These are phyloP conservation scores for Stictocephala bisonia DNA, from an alignment of 2,888 invertebrate genomes.

Conservation along the genomic window DNA sequence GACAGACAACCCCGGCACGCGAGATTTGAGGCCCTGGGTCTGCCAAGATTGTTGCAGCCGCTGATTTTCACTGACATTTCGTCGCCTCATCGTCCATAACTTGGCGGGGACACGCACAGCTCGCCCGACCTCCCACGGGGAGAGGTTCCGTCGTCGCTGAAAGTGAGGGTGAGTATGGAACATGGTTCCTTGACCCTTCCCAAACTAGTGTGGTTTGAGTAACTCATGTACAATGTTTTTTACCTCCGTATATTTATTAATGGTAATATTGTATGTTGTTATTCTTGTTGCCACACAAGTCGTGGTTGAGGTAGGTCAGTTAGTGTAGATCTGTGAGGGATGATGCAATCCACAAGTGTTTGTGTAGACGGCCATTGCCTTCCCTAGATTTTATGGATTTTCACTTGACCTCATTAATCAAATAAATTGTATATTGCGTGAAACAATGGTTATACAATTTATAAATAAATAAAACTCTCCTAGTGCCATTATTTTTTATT, in stretches of 20 bases:
- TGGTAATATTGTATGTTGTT: background rate
- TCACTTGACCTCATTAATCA: no score
- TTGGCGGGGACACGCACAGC: no score
- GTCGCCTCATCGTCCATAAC: no score
- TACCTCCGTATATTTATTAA: background rate
- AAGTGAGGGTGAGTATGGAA: constrained; percentile 16
- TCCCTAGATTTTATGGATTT: constrained; percentile 37
- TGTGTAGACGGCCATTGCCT: constrained; percentile 33
- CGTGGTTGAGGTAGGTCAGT: background rate
- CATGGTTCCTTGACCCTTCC: constrained; percentile 33
- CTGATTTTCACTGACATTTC: no score
- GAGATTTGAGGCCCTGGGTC: background rate
- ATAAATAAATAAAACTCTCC: no score
- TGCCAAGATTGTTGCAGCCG: background rate
- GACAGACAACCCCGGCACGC: constrained; percentile 21
- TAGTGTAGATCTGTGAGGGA: background rate
- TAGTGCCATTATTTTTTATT: no score
- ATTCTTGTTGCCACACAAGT: background rate
- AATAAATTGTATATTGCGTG: no score
- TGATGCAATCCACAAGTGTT: constrained; percentile 37
- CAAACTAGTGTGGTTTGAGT: background rate
- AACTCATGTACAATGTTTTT: background rate
- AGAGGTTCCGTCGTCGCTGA: background rate
- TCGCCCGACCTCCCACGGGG: constrained; percentile 11
- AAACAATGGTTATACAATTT: no score